Base-by-base conservation (phyloP, 2,888 invertebrate genomes). In the Melinaea menophilus region DNA sequence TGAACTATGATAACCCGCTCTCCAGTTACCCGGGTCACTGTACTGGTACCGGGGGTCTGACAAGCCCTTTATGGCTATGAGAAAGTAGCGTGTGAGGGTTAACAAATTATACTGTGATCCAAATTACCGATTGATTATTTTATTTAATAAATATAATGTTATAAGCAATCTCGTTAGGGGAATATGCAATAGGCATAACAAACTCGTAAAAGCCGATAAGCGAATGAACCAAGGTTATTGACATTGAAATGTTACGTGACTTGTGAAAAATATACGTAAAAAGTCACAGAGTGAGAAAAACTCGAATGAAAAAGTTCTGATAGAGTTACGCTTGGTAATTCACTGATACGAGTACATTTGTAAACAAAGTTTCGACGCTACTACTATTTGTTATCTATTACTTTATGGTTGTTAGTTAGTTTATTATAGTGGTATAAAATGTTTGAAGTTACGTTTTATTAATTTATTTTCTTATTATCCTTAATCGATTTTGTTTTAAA, bases 1-100 rank as follows among this genome's bases (percentile, higher is more conserved):
- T 84, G 82, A 77, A 80, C 78, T 71, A 57, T 54, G 86, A 85
- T 86, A 84, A 82, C 86, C 86, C 76, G 66, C 74, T 79, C 79
- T 77, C 80, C 76, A 76, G 75, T 78, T 77, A 76, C 73, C 76
- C 72, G 74, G 86, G 82, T 84, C 85, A 82, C 75, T 76, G 78
- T 78, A 78, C 81, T 79, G 81, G 79, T 75, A 76, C 78, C 75
- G 68, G 71, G 77, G 79, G 78, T 75, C 79, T 76, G 73, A 75
- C 73, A 73, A 78, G 75, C 78, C 83, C 73, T 72, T 80, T 76
- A 84, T 74, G 84, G 85, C 62, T 67, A 51, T 70, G 84, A 78
- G 86, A 86, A 86, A 86, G 86, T 84, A 68, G 60, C 56, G 58
- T 68, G 64, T 64, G 60, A 70, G 72, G 72, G 71, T 74, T 72